Conservation (phyloP, 1,140 invertebrate species). For the Drosophila navojoa region DNA sequence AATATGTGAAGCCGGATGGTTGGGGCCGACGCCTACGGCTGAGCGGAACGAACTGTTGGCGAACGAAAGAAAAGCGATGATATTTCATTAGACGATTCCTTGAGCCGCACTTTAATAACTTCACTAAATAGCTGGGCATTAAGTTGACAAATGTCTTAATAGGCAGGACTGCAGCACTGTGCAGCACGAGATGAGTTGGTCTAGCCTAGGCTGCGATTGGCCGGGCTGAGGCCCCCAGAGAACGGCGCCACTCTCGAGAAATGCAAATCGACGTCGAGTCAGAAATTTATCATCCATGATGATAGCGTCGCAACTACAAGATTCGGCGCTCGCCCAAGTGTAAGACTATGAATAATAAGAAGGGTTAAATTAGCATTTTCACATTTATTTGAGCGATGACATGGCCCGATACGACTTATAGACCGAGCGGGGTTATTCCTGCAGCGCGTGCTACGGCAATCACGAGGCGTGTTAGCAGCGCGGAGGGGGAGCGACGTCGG, state of each 20-base stretch:
- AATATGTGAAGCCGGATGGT: slow-evolving; percentile 6
- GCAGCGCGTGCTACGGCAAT: slow-evolving; percentile 72
- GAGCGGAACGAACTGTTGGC: neutral
- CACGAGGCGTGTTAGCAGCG: slow-evolving; percentile 70
- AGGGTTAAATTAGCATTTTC: slow-evolving; percentile 84
- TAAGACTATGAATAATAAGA: slow-evolving; percentile 84
- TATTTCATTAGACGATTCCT: slow-evolving; percentile 45
- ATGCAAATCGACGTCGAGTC: slow-evolving; percentile 54
- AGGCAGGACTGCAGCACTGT: slow-evolving; percentile 49
- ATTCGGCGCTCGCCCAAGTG: slow-evolving; percentile 58
- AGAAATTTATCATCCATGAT: slow-evolving; percentile 58
- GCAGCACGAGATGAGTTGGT: slow-evolving; percentile 43
- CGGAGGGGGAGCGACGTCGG: neutral
- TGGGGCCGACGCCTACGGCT: neutral
- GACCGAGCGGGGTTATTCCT: slow-evolving; percentile 30
- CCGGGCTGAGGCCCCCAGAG: slow-evolving; percentile 34
- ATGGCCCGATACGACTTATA: slow-evolving; percentile 54
- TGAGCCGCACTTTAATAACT: slow-evolving; percentile 61
- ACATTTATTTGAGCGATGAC: slow-evolving; percentile 81
- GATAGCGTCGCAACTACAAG: slow-evolving; percentile 38
- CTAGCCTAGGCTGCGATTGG: neutral
- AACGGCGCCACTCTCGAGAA: slow-evolving; percentile 38
- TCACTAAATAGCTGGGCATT: slow-evolving; percentile 68
- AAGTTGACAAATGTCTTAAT: slow-evolving; percentile 78
- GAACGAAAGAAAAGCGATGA: slow-evolving; percentile 5